A percentile compares a stretch with the other conserved stretches of the same genome.
Evolutionary conservation across 2,888 invertebrate genomes (phyloP).

Genomic region (Cordilura impudica): DNA sequence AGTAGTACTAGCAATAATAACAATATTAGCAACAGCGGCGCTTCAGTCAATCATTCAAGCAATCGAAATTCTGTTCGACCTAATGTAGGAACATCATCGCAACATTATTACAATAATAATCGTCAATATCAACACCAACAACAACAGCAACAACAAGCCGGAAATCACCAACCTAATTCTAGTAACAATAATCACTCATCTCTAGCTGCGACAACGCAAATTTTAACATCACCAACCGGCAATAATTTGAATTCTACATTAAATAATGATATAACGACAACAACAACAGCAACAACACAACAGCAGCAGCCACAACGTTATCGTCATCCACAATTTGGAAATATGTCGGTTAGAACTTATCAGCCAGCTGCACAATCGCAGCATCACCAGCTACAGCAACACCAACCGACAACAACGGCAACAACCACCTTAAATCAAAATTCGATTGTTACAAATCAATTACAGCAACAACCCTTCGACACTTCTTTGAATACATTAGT

Average conservation of each 20-base stretch:
- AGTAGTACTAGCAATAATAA: conserved; percentile 65
- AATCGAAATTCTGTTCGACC: conserved; percentile 63
- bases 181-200: conserved; percentile 51
- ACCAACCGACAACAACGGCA: conserved; percentile 3
- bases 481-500: conserved; percentile 49
- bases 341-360: conserved; percentile 75
- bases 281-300: conserved; percentile 36
- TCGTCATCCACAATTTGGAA: conserved; percentile 77
- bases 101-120: conserved; percentile 59
- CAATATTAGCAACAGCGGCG: conserved; percentile 64
- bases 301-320: conserved; percentile 69
- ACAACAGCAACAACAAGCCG: conserved; percentile 37
- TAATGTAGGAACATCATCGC: conserved; percentile 28
- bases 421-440: conserved; percentile 5
- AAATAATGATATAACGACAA: conserved; percentile 13
- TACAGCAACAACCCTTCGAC: conserved; percentile 49
- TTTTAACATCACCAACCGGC: conserved; percentile 54
- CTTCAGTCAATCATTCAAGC: conserved; percentile 53
- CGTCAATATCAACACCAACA: conserved; percentile 32
- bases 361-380: conserved; percentile 58
- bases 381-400: conserved; percentile 26
- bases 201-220: conserved; percentile 38
- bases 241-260: conserved; percentile 42
- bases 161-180: conserved; percentile 35
- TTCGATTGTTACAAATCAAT: conserved; percentile 38